These are phyloP conservation scores for Seriola quinqueradiata DNA, from an alignment of 2,113 vertebrate genomes.

Conservation along the genomic window DNA sequence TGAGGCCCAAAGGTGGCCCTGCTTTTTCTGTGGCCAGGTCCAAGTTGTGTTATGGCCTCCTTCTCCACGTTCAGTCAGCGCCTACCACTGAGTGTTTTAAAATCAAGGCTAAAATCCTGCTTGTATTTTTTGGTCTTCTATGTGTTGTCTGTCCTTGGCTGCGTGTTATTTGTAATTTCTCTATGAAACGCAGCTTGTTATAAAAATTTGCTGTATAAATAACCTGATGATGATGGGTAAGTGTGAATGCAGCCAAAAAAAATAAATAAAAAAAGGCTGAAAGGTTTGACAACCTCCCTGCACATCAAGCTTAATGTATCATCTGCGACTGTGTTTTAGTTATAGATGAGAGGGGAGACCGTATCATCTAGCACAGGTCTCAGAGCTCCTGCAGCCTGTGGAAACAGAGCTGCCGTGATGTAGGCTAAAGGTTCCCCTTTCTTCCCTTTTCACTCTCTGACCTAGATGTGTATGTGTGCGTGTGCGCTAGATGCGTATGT, in stretches of 20 bases:
- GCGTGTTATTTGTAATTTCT: too few species aligned
- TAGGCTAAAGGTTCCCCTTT: conserved; percentile 52
- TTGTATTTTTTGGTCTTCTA: too few species aligned
- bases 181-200: too few species aligned
- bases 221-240: too few species aligned
- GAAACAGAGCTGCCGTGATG: conserved; percentile 48
- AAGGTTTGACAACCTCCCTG: conserved; percentile 28
- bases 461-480: conserved; percentile 60
- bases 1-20: too few species aligned
- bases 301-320: conserved; percentile 12
- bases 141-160: too few species aligned
- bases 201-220: too few species aligned
- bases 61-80: too few species aligned
- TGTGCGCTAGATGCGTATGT: conserved; percentile 28
- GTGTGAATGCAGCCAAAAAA: conserved; percentile 22
- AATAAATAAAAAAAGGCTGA: conserved; percentile 3
- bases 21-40: too few species aligned
- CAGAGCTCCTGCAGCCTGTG: conserved; percentile 38
- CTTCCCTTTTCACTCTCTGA: conserved; percentile 55
- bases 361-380: conserved; percentile 21
- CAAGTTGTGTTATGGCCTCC: too few species aligned
- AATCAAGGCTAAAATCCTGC: too few species aligned
- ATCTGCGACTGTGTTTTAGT: conserved; percentile 36
- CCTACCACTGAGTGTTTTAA: too few species aligned
- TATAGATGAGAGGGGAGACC: conserved; percentile 36